Evolutionary conservation across 1,140 invertebrate species (phyloP), one percentile per base, ranked within the genome.

Genomic region (Glossosoma conforme): DNA sequence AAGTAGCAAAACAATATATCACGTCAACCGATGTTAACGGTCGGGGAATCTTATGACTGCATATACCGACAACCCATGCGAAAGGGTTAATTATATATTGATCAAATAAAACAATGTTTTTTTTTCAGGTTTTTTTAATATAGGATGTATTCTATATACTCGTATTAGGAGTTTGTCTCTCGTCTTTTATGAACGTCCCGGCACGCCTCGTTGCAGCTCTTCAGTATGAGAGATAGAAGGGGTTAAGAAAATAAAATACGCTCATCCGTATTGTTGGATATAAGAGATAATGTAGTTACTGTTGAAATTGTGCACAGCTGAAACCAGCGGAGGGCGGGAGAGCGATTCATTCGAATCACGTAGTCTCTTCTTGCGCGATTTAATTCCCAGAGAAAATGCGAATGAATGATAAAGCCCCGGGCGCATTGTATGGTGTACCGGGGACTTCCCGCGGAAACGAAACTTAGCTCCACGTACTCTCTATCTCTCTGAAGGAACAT

Each of bases 381-480:
- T 58, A 54, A 58, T 58, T 58, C 53, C 45, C 55, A 53, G 32
- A 44, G 35, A 52, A 58, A 58, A 58, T 52, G 42, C 55, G 45
- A 48, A 56, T 38, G 47, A 42, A 48, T 56, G 44, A 54, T 43
- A 47, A 33, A 41, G 33, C 24, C 13, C 18, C 13, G 19, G 19
- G 18, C 25, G 36, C 30, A 15, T 17, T 13, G 42, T 18, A 22
- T 32, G 8, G n/a, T 13, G 35, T 18, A 18, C 15, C 9, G 14
- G 10, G 35, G 2, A 9, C 35, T 13, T 11, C n/a, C 9, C 18
- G 2, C n/a, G 18, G 14, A 13, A 15, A 9, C 9, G 14, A 14
- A 9, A 36, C 11, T 9, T 13, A 13, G 3, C 14, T 36, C 14
- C 18, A 3, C 3, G 2, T 10, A 11, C 30, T 33, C 2, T n/a